A percentile compares a stretch with the other conserved stretches of the same genome.
Conservation (phyloP, 2,113 vertebrate genomes). For the Tautogolabrus adspersus region DNA sequence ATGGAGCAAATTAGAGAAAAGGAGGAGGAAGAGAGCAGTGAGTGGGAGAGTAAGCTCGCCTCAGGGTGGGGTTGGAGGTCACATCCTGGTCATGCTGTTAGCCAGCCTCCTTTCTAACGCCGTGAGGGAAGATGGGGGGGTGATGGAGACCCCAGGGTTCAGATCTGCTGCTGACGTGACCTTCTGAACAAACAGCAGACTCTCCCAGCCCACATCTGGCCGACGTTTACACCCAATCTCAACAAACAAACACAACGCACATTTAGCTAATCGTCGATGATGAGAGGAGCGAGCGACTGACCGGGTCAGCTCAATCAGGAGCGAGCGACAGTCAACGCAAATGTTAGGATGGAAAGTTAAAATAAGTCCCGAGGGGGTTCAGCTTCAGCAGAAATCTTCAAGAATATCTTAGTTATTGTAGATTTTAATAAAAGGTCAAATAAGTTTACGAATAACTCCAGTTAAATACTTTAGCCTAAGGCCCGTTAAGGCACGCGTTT, state of each 20-base stretch:
- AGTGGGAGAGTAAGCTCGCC: constrained; percentile 13
- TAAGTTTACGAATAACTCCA: no score
- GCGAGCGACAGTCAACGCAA: neutral
- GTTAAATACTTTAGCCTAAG: no score
- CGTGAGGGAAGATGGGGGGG: constrained; percentile 1
- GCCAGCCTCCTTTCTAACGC: constrained; percentile 85
- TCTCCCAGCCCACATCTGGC: constrained; percentile 86
- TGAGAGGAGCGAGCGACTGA: constrained; percentile 49
- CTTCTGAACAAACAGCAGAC: constrained; percentile 84
- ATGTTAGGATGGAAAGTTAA: constrained; percentile 17
- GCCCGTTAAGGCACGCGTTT: no score
- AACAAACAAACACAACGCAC: constrained; percentile 86
- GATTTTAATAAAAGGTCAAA: no score
- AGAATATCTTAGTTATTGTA: neutral
- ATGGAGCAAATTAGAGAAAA: neutral
- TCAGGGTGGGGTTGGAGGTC: constrained; percentile 62
- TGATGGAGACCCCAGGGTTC: constrained; percentile 67
- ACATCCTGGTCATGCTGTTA: constrained; percentile 82
- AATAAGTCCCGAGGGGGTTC: neutral
- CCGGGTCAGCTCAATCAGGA: constrained; percentile 51
- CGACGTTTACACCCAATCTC: constrained; percentile 89
- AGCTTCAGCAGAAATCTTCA: neutral
- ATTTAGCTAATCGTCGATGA: constrained; percentile 41
- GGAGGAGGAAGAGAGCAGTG: neutral
- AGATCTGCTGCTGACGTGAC: constrained; percentile 86